phyloP scores from a whole-genome alignment of 2,113 vertebrate species.

The Otis tarda region DNA sequence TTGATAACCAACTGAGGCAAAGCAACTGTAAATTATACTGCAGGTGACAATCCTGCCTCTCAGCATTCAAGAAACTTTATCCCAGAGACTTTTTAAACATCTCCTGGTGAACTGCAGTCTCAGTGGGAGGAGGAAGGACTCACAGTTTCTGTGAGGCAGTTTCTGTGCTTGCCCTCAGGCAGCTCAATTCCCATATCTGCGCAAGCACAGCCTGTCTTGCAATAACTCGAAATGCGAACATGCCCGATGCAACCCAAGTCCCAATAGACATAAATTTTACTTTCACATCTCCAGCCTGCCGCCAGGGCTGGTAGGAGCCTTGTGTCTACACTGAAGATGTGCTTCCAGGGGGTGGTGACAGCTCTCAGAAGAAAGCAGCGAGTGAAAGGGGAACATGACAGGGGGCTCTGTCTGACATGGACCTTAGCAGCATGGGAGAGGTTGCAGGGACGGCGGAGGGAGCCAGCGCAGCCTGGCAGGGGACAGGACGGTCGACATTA shows the following conservation, averaged over 20 bases:
- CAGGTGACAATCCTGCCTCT: background rate
- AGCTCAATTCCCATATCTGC: background rate
- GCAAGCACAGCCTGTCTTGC: background rate
- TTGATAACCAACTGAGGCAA: rapidly evolving
- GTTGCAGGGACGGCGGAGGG: slow-evolving; percentile 49
- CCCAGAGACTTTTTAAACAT: background rate
- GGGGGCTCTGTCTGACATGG: slow-evolving; percentile 88
- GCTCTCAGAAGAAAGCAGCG: slow-evolving; percentile 78
- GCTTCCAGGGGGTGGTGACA: slow-evolving; percentile 80
- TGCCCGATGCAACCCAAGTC: background rate
- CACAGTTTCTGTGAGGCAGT: background rate
- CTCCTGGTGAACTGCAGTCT: background rate
- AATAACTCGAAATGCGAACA: background rate
- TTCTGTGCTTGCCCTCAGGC: background rate
- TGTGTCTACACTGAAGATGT: slow-evolving; percentile 74
- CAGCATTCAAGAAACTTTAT: background rate
- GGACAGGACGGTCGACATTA: slow-evolving; percentile 25
- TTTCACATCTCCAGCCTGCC: slow-evolving; percentile 69
- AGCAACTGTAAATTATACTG: background rate
- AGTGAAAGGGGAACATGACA: slow-evolving; percentile 79
- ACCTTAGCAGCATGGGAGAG: slow-evolving; percentile 80
- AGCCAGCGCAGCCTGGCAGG: slow-evolving; percentile 38
- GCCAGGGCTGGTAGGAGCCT: slow-evolving; percentile 74
- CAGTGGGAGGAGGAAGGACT: background rate
- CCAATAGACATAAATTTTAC: slow-evolving; percentile 25